Conservation (phyloP, 2,888 invertebrate species). For the Parnassius mnemosyne region DNA sequence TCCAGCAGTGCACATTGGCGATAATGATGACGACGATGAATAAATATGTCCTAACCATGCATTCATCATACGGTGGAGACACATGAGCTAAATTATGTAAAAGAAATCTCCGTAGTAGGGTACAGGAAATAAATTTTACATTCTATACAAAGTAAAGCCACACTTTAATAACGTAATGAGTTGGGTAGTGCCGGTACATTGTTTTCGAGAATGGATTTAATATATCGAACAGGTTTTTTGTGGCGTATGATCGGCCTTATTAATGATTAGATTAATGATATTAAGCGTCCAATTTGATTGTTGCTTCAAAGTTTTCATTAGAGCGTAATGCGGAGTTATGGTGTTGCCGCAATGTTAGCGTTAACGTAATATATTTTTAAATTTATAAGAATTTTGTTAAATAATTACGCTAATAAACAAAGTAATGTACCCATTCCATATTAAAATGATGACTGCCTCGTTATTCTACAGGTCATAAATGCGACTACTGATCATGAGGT, state of each 20-base stretch:
- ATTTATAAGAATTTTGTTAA: no score
- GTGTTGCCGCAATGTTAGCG: conserved; percentile 32
- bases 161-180: conserved; percentile 16
- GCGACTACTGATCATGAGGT: no score
- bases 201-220: conserved; percentile 17
- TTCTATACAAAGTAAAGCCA: conserved; percentile 6
- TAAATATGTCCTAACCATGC: no score
- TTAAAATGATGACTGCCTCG: no score
- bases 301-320: conserved; percentile 40
- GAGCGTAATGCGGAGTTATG: conserved; percentile 36
- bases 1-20: no score
- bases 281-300: conserved; percentile 43
- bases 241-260: conserved; percentile 45
- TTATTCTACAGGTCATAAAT: no score
- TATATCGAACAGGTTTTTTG: conserved; percentile 33
- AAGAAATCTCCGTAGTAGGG: no score
- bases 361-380: not conserved
- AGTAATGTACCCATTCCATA: no score
- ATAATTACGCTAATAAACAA: no score
- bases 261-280: conserved; percentile 67
- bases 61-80: no score
- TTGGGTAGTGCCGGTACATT: conserved; percentile 22
- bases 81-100: no score
- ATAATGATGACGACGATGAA: no score
- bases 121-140: not conserved